These are phyloP conservation scores for Meloidogyne chitwoodi DNA, from an alignment of 1,140 invertebrate genomes.

Conservation along the genomic window DNA sequence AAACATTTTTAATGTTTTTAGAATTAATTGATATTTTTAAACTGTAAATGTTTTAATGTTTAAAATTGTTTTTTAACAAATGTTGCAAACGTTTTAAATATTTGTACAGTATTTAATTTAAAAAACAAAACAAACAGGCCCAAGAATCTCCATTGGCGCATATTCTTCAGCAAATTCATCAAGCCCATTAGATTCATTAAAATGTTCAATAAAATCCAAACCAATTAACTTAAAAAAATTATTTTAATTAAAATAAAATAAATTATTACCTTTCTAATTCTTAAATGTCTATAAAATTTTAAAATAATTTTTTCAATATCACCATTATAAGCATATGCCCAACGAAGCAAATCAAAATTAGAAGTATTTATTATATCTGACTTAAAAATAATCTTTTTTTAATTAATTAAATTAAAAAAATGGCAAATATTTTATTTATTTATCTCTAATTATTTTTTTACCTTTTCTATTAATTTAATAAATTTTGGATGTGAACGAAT, in stretches of 20 bases:
- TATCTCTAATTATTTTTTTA: too few relatives aligned
- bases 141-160: slow-evolving; percentile 36
- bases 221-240: slow-evolving; percentile 29
- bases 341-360: slow-evolving; percentile 18
- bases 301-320: slow-evolving; percentile 18
- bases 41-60: too few relatives aligned
- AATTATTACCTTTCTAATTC: neutral
- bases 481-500: neutral
- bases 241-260: slow-evolving; percentile 17
- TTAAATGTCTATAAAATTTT: slow-evolving; percentile 17
- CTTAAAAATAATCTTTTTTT: too few relatives aligned
- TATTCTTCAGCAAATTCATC: slow-evolving; percentile 40
- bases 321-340: slow-evolving; percentile 23
- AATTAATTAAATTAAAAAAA: too few relatives aligned
- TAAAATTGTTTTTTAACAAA: too few relatives aligned
- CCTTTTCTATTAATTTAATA: neutral
- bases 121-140: slow-evolving; percentile 28
- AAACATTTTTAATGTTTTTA: neutral
- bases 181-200: slow-evolving; percentile 21
- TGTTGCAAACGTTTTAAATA: neutral
- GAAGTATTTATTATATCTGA: too few relatives aligned
- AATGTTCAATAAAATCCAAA: slow-evolving; percentile 31
- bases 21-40: too few relatives aligned
- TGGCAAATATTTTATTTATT: too few relatives aligned
- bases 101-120: too few relatives aligned